A percentile compares a stretch with the other conserved stretches of the same genome.
These are phyloP conservation scores for Apeira syringaria DNA, from an alignment of 2,888 invertebrate species.

Conservation along the genomic window DNA sequence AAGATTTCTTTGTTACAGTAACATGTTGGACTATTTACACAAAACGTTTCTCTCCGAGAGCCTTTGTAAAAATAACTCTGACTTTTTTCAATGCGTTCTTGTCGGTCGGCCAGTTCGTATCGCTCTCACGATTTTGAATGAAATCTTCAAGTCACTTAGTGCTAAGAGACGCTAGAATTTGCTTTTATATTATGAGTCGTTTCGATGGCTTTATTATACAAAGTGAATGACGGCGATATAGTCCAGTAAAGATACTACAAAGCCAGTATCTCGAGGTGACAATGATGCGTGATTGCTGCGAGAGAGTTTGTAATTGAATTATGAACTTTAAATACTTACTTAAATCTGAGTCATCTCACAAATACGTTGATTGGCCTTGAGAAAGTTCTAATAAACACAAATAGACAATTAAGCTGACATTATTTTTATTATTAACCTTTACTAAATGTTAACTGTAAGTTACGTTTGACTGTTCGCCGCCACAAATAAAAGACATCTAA, in stretches of 20 bases:
- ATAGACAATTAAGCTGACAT: too few species aligned
- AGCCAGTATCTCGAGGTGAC: conserved; percentile 66
- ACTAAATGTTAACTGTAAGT: too few species aligned
- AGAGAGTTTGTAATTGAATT: conserved; percentile 76
- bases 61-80: conserved; percentile 72
- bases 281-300: conserved; percentile 76
- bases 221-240: conserved; percentile 66
- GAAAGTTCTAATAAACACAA: conserved; percentile 31
- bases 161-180: conserved; percentile 75
- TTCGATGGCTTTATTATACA: conserved; percentile 76
- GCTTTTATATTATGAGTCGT: conserved; percentile 72
- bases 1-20: conserved; percentile 82
- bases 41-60: conserved; percentile 73
- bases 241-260: conserved; percentile 64
- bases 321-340: conserved; percentile 53
- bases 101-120: conserved; percentile 67
- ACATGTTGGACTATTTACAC: conserved; percentile 83
- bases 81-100: conserved; percentile 62
- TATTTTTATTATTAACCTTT: too few species aligned
- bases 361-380: conserved; percentile 67
- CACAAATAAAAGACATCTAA: too few species aligned
- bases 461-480: too few species aligned
- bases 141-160: conserved; percentile 77
- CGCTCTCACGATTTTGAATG: conserved; percentile 77
- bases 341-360: conserved; percentile 59